A percentile compares a stretch with the other conserved stretches of the same genome.
Evolutionary conservation across 2,888 invertebrate genomes (phyloP).

Genomic region (Perizoma flavofasciatum): DNA sequence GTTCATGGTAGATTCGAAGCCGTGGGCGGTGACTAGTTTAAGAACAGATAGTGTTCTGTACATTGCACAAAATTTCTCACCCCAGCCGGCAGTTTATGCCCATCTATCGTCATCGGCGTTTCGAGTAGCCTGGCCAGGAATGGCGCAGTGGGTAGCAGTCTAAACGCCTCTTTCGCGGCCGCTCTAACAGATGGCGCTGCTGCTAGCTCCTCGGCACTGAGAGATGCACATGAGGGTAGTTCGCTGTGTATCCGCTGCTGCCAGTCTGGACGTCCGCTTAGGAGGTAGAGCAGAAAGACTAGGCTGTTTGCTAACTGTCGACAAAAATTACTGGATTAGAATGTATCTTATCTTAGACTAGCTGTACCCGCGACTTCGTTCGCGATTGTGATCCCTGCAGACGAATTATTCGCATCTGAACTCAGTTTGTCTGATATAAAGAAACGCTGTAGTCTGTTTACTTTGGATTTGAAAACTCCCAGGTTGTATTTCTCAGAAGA

Average conservation of each 20-base stretch:
- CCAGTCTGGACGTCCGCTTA: constrained; percentile 87
- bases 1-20: too few relatives aligned
- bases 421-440: too few relatives aligned
- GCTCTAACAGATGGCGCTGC: constrained; percentile 90
- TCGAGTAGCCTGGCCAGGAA: constrained; percentile 91
- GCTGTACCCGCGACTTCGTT: too few relatives aligned
- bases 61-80: constrained; percentile 70
- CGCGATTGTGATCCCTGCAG: too few relatives aligned
- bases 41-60: too few relatives aligned
- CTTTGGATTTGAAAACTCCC: too few relatives aligned
- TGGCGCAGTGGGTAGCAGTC: constrained; percentile 90
- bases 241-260: constrained; percentile 88
- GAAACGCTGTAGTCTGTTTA: too few relatives aligned
- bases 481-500: too few relatives aligned
- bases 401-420: too few relatives aligned
- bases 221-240: constrained; percentile 82
- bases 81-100: constrained; percentile 88
- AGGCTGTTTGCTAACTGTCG: constrained; percentile 90
- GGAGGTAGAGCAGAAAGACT: constrained; percentile 89
- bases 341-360: too few relatives aligned
- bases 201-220: constrained; percentile 84
- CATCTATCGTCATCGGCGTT: constrained; percentile 87
- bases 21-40: too few relatives aligned
- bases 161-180: constrained; percentile 90
- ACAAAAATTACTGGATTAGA: constrained; percentile 11